These are phyloP conservation scores for Aphrocallistes beatrix DNA, from an alignment of 37 sponge, comb jelly and placozoan species.

Conservation along the genomic window DNA sequence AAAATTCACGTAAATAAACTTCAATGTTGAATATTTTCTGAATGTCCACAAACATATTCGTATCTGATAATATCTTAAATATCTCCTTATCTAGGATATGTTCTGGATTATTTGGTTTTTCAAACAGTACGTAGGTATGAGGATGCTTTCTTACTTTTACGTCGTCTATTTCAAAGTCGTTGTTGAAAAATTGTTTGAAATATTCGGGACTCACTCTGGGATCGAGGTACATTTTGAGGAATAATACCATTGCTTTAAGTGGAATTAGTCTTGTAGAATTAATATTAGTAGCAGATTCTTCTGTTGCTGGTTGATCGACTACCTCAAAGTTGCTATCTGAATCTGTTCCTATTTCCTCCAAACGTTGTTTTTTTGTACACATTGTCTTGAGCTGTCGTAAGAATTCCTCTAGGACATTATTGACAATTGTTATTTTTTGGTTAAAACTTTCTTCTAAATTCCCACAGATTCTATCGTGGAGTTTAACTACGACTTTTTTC, in stretches of 20 bases:
- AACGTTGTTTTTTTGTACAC: not conserved
- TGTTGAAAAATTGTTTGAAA: not conserved
- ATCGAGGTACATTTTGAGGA: not conserved
- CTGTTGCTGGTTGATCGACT: not conserved
- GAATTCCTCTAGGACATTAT: not conserved
- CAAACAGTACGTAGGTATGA: not conserved
- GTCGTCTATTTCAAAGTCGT: not conserved
- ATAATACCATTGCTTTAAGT: not conserved
- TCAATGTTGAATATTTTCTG: not conserved
- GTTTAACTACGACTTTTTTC: not conserved
- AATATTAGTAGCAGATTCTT: not conserved
- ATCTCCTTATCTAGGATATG: not conserved
- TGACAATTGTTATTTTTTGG: not conserved
- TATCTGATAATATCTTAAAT: not conserved
- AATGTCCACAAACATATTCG: not conserved
- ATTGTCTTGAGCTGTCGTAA: not conserved
- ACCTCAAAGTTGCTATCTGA: not conserved
- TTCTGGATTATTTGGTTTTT: not conserved
- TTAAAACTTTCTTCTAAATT: not conserved
- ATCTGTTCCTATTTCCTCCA: not conserved
- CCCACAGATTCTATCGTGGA: not conserved
- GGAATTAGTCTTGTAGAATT: not conserved
- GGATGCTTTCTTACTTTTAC: not conserved
- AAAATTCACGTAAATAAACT: not conserved
- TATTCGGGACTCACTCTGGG: not conserved